A percentile compares a stretch with the other conserved stretches of the same genome.
Evolutionary conservation across 2,888 invertebrate species (phyloP).

Genomic region (Osmoderma eremita): DNA sequence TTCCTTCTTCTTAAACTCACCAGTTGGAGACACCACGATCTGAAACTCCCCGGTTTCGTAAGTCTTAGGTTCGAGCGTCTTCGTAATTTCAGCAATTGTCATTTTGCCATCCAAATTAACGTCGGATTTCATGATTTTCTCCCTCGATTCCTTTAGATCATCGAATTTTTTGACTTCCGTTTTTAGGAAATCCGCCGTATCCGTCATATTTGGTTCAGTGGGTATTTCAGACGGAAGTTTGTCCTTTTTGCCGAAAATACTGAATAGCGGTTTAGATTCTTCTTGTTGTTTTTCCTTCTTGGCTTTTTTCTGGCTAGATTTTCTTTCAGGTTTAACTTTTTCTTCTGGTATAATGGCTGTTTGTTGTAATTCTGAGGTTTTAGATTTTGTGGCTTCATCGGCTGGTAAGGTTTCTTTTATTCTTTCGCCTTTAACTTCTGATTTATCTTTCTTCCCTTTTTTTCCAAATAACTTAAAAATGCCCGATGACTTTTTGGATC

Average conservation of each 20-base stretch:
- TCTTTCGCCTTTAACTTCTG: slow-evolving; percentile 16
- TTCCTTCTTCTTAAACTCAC: slow-evolving; percentile 55
- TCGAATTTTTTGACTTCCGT: slow-evolving; percentile 36
- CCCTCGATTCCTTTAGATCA: slow-evolving; percentile 32
- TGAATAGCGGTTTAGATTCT: slow-evolving; percentile 45
- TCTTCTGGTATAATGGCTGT: slow-evolving; percentile 11
- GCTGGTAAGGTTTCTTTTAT: not conserved
- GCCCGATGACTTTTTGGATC: slow-evolving; percentile 46
- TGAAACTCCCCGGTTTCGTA: slow-evolving; percentile 59
- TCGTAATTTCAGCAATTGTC: slow-evolving; percentile 38
- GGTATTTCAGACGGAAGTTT: slow-evolving; percentile 42
- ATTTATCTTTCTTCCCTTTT: slow-evolving; percentile 47
- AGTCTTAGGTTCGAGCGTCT: slow-evolving; percentile 46
- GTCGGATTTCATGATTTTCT: slow-evolving; percentile 34
- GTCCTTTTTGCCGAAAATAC: slow-evolving; percentile 49
- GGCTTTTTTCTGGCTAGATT: slow-evolving; percentile 36
- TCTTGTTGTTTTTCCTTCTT: slow-evolving; percentile 41
- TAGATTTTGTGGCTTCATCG: slow-evolving; percentile 22
- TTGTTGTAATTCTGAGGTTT: slow-evolving; percentile 12
- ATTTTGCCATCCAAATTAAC: slow-evolving; percentile 36
- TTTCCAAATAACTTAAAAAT: slow-evolving; percentile 49
- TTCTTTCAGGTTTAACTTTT: slow-evolving; percentile 34
- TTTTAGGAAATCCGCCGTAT: slow-evolving; percentile 35
- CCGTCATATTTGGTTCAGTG: slow-evolving; percentile 35
- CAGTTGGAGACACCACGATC: slow-evolving; percentile 56